Evolutionary conservation across 2,888 invertebrate species (phyloP).

Genomic region (Synergus itoensis): DNA sequence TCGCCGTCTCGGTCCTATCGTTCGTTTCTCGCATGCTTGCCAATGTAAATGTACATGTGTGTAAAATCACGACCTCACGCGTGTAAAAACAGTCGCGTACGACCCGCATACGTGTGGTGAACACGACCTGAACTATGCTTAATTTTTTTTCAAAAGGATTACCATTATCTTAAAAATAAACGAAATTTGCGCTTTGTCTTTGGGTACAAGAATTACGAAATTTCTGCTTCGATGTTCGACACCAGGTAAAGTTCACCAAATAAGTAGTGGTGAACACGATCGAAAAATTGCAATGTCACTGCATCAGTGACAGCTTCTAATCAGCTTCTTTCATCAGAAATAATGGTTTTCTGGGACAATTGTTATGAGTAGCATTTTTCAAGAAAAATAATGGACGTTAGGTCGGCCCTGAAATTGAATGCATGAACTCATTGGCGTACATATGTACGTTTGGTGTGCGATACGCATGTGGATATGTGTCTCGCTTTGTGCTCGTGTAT

Average conservation of each 20-base stretch:
- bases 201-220: background rate
- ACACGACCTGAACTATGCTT: background rate
- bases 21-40: slow-evolving; percentile 46
- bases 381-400: background rate
- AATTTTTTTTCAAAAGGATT: background rate
- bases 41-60: slow-evolving; percentile 6
- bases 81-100: background rate
- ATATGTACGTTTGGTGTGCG: background rate
- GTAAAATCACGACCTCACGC: background rate
- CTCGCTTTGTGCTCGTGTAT: background rate
- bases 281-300: background rate
- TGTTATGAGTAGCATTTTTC: background rate
- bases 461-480: slow-evolving; percentile 44
- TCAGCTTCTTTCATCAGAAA: background rate
- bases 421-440: background rate
- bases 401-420: background rate
- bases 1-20: slow-evolving; percentile 53
- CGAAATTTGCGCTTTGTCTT: background rate
- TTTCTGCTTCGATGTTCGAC: background rate
- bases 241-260: too few species aligned
- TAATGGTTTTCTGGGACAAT: background rate
- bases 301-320: too few species aligned
- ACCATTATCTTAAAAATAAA: background rate
- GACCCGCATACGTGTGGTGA: background rate
- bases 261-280: too few species aligned